phyloP scores from a whole-genome alignment of 2,888 invertebrate genomes.

The Perdita meconis region DNA sequence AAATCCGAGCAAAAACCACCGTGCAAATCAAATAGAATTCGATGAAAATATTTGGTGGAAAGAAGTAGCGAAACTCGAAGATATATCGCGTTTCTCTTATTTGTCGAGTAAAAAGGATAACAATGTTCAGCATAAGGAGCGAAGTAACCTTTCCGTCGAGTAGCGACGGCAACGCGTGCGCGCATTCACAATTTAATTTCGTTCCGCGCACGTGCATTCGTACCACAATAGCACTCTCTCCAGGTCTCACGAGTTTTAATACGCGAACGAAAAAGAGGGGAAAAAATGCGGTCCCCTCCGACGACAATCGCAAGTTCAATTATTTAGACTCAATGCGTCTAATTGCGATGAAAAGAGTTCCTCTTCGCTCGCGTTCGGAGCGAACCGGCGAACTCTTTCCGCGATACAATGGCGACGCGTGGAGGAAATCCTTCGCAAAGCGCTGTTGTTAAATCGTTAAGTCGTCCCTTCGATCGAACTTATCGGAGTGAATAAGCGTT shows the following conservation, averaged over 20 bases:
- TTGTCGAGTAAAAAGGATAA: neutral
- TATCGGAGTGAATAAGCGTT: neutral
- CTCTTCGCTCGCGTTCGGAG: neutral
- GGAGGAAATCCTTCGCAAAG: neutral
- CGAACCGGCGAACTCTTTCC: neutral
- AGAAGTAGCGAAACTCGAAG: neutral
- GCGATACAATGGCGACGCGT: neutral
- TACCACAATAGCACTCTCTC: constrained; percentile 23
- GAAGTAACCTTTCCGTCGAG: constrained; percentile 7
- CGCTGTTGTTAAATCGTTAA: neutral
- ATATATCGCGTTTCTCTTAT: neutral
- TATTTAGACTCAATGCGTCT: constrained; percentile 12
- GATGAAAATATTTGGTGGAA: neutral
- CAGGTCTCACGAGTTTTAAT: constrained; percentile 16
- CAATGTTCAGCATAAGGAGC: neutral
- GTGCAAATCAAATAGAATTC: neutral
- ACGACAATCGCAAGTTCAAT: constrained; percentile 2
- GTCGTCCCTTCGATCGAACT: neutral
- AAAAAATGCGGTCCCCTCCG: neutral
- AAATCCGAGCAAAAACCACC: no score
- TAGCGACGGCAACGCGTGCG: constrained; percentile 15
- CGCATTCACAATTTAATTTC: constrained; percentile 28
- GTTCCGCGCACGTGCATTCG: constrained; percentile 48
- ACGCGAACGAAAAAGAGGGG: neutral
- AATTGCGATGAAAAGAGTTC: constrained; percentile 4